Percentiles rank a stretch among this genome's conserved stretches.
phyloP scores from a whole-genome alignment of 2,113 vertebrate species.

The Columba janthina region DNA sequence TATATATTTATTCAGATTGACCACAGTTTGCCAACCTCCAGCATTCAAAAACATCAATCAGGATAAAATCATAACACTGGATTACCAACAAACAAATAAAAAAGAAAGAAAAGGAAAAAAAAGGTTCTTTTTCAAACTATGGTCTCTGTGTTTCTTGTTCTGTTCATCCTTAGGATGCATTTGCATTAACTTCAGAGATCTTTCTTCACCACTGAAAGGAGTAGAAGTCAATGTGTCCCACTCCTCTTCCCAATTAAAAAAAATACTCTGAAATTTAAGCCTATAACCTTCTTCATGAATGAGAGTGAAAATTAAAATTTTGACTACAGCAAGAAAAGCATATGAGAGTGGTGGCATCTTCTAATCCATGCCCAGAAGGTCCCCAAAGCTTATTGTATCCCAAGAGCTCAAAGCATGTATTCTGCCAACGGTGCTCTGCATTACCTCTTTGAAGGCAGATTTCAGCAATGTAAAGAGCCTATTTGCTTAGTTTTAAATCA shows the following conservation, averaged over 20 bases:
- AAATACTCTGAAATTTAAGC: background rate
- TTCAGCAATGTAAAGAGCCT: background rate
- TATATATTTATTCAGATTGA: conserved; percentile 1
- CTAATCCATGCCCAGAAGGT: background rate
- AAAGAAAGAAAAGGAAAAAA: background rate
- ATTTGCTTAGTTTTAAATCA: background rate
- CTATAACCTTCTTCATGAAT: background rate
- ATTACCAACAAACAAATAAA: background rate
- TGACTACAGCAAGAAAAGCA: background rate
- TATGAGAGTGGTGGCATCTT: background rate
- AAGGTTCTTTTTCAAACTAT: background rate
- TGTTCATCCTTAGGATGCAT: background rate
- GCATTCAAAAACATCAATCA: background rate
- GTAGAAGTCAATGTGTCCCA: background rate
- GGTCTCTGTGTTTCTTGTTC: background rate
- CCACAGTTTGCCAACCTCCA: background rate
- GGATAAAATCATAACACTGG: background rate
- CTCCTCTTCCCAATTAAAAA: background rate
- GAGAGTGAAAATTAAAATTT: background rate
- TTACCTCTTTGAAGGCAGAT: background rate
- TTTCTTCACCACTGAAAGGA: background rate
- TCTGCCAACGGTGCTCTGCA: background rate
- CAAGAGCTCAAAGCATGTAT: background rate
- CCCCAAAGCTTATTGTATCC: background rate
- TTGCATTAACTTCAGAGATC: background rate